Base-by-base conservation (phyloP, 2,888 invertebrate genomes). In the Crioceris asparagi region DNA sequence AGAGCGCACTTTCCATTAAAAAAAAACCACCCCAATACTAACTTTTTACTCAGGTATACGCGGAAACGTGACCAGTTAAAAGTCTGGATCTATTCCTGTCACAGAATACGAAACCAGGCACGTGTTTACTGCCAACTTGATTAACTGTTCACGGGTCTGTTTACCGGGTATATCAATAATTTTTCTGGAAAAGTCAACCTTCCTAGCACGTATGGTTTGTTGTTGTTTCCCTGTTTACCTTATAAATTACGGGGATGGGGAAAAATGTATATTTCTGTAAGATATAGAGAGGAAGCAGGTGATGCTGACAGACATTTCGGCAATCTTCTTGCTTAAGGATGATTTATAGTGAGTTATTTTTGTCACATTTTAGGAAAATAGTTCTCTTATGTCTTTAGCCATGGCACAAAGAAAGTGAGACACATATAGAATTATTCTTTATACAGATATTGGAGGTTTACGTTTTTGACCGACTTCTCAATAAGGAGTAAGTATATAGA, bases 91-190 rank as follows among this genome's bases (percentile, higher is more conserved):
- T 56, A 56, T 56, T 56, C 52, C 44, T 44, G 49, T n/a, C n/a
- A n/a, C n/a, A n/a, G 53, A 53, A 43, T 43, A 48, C 43, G 41
- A 37, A 47, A 42, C 41, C 42, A 45, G 39, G 48, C 48, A 48
- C 48, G 48, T 46, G 48, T 44, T 44, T 36, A 40, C 38, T 43
- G 44, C 43, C 41, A 41, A 30, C 46, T 47, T 50, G 52, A 54
- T 52, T 51, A 50, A 50, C 49, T 45, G 47, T 27, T 15, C 15
- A 12, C 27, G 45, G 52, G 52, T 53, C 51, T 54, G 54, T 53
- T 55, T 52, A 49, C 47, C 51, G 40, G 48, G 48, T 49, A 56
- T 51, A 54, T 54, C 53, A 54, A 54, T 53, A 52, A 44, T 47
- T 45, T 47, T 45, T 32, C 18, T 40, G 40, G 36, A 42, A 39